Evolutionary conservation across 2,888 invertebrate genomes (phyloP).

Genomic region (Rutpela maculata): DNA sequence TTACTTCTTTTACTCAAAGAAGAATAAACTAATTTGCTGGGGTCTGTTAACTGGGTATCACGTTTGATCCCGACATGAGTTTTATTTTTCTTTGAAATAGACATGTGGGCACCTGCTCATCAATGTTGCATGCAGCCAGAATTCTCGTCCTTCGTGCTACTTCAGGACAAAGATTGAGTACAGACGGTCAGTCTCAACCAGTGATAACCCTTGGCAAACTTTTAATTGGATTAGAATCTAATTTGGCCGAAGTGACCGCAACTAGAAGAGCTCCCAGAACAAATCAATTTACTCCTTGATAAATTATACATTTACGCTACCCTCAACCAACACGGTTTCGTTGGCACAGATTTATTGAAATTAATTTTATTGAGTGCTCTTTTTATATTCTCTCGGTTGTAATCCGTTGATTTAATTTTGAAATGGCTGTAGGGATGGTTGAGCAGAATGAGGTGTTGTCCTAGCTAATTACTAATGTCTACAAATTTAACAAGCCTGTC

Average conservation of each 20-base stretch:
- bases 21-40: conserved; percentile 56
- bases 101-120: conserved; percentile 65
- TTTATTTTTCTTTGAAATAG: conserved; percentile 64
- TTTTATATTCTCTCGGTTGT: conserved; percentile 46
- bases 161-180: conserved; percentile 55
- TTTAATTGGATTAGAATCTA: conserved; percentile 76
- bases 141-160: conserved; percentile 32
- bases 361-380: conserved; percentile 58
- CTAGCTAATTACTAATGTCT: conserved; percentile 14
- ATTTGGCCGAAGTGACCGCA: conserved; percentile 74
- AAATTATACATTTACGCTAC: conserved; percentile 62
- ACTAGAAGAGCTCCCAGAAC: conserved; percentile 67
- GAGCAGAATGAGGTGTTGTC: conserved; percentile 5
- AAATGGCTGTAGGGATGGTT: conserved; percentile 7
- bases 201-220: conserved; percentile 70
- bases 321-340: conserved; percentile 46
- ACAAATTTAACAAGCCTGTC: background rate
- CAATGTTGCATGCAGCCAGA: conserved; percentile 66
- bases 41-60: conserved; percentile 44
- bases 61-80: conserved; percentile 46
- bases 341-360: conserved; percentile 58
- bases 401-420: conserved; percentile 33
- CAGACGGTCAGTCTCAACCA: conserved; percentile 61
- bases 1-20: conserved; percentile 40
- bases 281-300: conserved; percentile 70